Evolutionary conservation across 2,113 vertebrate genomes (phyloP), one percentile per base, ranked within the genome.

Genomic region (Ailuropoda melanoleuca): DNA sequence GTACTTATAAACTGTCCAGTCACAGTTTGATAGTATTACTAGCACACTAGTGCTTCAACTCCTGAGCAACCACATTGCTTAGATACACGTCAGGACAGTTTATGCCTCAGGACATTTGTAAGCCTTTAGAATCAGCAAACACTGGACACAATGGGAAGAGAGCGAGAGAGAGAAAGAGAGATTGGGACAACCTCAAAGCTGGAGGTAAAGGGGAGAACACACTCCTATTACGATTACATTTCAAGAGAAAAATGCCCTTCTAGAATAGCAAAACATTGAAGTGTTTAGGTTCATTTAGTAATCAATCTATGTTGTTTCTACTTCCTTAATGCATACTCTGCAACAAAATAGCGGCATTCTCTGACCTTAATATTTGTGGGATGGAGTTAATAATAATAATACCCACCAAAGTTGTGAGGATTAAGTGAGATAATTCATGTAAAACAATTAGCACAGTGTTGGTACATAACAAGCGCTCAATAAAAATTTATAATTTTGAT

Each of bases 401-500:
- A 29, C 3, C 14, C 82, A 68, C 70, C 37, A 88, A 92, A 46
- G 46, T 86, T 90, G 19, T 85, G 11, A 90, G 55, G 23, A 90
- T 46, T 48, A n/a, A 66, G 34, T 9, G 18, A 77, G 29, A 34
- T 58, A 15, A 93, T 93, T 93, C 64, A 90, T 55, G 12, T 7
- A 29, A 46, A 83, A 50, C 24, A 84, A 81, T 74, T 74, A 75
- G 7, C 19, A 78, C 21, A 93, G 55, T 26, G 17, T n/a, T 70
- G 34, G 13, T 85, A 37, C 39, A 88, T 13, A 68, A n/a, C 5
- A 86, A 90, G n/a, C 46, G 17, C 31, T 86, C 23, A 53, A 55
- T 64, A 94, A 88, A 78, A 23, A 93, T 64, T 70, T 78, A 53
- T 88, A 81, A 86, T 62, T 96, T 77, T 81, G 23, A 77, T n/a